These are phyloP conservation scores for Cylindroiulus punctatus DNA, from an alignment of 2,888 invertebrate genomes.

Conservation along the genomic window DNA sequence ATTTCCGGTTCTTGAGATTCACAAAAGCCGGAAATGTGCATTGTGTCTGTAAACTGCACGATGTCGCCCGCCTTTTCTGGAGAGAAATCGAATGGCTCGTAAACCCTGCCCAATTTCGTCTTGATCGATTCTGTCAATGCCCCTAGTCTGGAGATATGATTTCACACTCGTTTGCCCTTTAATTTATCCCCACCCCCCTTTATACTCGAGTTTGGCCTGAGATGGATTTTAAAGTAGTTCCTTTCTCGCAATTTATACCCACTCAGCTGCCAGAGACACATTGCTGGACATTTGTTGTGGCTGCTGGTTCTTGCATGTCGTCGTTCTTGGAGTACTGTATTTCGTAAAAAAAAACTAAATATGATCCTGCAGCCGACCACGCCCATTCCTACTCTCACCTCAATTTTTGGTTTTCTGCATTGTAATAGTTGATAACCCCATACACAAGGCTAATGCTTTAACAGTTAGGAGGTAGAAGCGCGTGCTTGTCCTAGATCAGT, in stretches of 20 bases:
- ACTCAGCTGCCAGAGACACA: too few species aligned
- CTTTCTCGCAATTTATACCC: neutral
- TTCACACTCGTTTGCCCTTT: neutral
- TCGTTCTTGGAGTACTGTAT: neutral
- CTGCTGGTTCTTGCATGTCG: neutral
- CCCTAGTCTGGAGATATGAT: slow-evolving; percentile 8
- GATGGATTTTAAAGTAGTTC: slow-evolving; percentile 19
- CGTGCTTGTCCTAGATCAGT: too few species aligned
- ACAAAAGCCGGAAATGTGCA: slow-evolving; percentile 17
- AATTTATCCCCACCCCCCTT: neutral
- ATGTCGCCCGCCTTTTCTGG: neutral
- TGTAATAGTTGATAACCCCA: neutral
- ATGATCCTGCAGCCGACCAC: neutral
- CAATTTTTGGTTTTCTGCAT: too few species aligned
- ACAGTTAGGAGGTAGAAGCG: too few species aligned
- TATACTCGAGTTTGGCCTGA: neutral
- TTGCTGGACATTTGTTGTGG: neutral
- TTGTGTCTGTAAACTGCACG: neutral
- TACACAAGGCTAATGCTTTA: too few species aligned
- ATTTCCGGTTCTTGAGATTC: slow-evolving; percentile 28
- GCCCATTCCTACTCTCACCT: neutral
- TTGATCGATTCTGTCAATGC: slow-evolving; percentile 37
- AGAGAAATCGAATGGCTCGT: neutral
- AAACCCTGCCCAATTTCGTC: slow-evolving; percentile 22
- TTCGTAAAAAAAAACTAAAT: too few species aligned